Evolutionary conservation across 2,113 vertebrate genomes (phyloP).

Genomic region (Alligator sinensis): DNA sequence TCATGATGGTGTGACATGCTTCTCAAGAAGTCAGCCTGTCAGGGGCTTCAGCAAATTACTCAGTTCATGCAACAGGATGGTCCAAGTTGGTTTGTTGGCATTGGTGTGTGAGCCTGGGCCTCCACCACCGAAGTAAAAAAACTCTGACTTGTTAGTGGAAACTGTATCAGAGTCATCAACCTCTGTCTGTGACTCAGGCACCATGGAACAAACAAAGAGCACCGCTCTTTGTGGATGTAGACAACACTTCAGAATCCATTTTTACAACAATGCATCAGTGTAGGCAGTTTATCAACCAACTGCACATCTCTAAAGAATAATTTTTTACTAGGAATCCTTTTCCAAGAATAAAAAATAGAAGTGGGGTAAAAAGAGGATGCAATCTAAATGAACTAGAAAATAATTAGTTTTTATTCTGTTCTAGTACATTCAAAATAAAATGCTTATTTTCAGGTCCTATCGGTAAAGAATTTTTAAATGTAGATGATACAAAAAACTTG

Average conservation of each 20-base stretch:
- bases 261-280: neutral
- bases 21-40: neutral
- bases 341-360: neutral
- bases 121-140: conserved; percentile 23
- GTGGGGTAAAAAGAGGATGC: too few relatives aligned
- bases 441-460: fast-evolving
- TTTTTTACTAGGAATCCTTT: neutral
- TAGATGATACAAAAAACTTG: too few relatives aligned
- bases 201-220: neutral
- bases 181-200: neutral
- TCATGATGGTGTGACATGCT: neutral
- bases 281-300: neutral
- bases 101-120: neutral
- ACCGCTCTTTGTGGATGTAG: neutral
- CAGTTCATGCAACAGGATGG: neutral
- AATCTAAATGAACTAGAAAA: neutral
- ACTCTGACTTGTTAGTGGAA: neutral
- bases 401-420: neutral
- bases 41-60: neutral
- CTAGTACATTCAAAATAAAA: neutral
- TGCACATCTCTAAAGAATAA: neutral
- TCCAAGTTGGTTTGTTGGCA: neutral
- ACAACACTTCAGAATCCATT: neutral
- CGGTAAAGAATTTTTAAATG: too few relatives aligned
- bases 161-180: neutral